Conservation (phyloP, 2,113 vertebrate genomes). For the Dicerorhinus sumatrensis region DNA sequence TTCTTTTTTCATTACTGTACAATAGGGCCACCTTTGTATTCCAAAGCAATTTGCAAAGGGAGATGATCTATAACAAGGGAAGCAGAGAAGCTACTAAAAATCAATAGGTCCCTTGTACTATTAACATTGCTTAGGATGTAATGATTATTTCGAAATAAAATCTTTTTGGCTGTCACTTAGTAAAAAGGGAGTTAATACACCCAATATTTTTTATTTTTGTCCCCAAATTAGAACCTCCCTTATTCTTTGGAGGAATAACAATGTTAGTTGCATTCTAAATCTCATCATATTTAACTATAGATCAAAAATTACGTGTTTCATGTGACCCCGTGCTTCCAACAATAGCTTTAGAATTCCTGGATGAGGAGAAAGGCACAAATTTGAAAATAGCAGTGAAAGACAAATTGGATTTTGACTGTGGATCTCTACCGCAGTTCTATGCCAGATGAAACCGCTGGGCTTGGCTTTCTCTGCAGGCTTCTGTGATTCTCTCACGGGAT, state of each 20-base stretch:
- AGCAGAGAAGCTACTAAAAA: neutral
- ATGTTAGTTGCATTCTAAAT: accelerated
- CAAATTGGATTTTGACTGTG: accelerated
- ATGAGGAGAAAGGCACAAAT: neutral
- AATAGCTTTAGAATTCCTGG: too few species aligned
- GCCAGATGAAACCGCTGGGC: neutral
- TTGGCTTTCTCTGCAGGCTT: accelerated
- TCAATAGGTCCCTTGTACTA: accelerated
- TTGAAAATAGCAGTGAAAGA: neutral
- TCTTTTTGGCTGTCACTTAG: neutral
- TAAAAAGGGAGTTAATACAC: neutral
- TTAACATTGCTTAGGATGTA: neutral
- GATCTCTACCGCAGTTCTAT: accelerated
- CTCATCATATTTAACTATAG: neutral
- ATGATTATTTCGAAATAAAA: too few species aligned
- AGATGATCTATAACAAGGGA: too few species aligned
- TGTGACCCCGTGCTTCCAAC: accelerated
- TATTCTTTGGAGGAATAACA: neutral
- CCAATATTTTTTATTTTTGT: accelerated
- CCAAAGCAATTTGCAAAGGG: neutral
- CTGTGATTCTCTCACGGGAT: accelerated
- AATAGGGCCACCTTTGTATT: accelerated
- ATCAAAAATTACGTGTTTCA: accelerated
- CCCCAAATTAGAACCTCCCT: accelerated
- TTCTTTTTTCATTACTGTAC: too few species aligned